Evolutionary conservation across 2,888 invertebrate species (phyloP), one percentile per base, ranked within the genome.

Genomic region (Mellilla xanthometata): DNA sequence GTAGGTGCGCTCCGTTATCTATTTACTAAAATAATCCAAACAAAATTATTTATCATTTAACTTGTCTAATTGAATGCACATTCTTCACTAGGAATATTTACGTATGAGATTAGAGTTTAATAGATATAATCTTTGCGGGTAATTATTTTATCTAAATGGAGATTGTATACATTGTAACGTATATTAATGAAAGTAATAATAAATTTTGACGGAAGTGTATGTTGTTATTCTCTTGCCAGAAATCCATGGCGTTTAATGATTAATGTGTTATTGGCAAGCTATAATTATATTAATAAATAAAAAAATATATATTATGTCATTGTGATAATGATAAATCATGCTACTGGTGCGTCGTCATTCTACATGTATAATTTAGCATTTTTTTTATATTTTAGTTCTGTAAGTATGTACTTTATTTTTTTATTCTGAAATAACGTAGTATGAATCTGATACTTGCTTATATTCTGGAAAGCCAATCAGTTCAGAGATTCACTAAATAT

Each of bases 271-370:
- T 80, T 76, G 80, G 78, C 77, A 76, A 75, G 78, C 60, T 79
- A 72, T 74, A 12, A 28, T 39, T 39, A 38, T 53, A 66, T 66
- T 64, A 65, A 69, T 68, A 52, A 50, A 48, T 33, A 47, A 44
- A n/a, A n/a, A n/a, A n/a, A n/a, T n/a, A n/a, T 51, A 59, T 57
- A 65, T 61, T 72, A 78, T 75, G 74, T 81, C 67, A 80, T 77
- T 81, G 85, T 88, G 86, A 87, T 87, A 86, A 81, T 87, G 86
- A 87, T 87, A 87, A 77, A 75, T 79, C 75, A 76, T 76, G 70
- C 73, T 74, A 72, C 72, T 74, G 74, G 72, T 75, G 79, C 79
- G 72, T 71, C 65, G 70, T 71, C 65, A 61, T 66, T 62, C 53
- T 65, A 56, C 59, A 52, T 45, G 39, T 65, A 50, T 58, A 60